Conservation (phyloP, 1,140 invertebrate species). For the Phthorimaea operculella region DNA sequence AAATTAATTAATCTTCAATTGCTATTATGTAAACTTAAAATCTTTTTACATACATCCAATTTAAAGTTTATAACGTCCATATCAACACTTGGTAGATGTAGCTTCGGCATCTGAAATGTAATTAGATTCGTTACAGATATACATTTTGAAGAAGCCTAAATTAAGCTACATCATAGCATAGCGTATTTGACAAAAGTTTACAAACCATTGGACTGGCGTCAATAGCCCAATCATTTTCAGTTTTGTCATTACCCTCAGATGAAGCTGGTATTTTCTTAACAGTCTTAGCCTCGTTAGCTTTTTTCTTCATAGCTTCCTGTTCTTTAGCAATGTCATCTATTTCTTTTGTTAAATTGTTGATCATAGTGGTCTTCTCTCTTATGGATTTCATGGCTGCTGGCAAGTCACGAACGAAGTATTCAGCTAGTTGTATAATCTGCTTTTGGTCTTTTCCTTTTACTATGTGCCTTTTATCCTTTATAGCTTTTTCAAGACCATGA, state of each 20-base stretch:
- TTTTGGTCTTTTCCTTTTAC: slow-evolving; percentile 23
- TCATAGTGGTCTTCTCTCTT: slow-evolving; percentile 19
- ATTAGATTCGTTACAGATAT: background rate
- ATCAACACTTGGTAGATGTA: slow-evolving; percentile 30
- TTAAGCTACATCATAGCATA: background rate
- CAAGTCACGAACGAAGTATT: slow-evolving; percentile 30
- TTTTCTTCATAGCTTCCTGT: too few species aligned
- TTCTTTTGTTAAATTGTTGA: slow-evolving; percentile 24
- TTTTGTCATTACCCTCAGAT: too few species aligned
- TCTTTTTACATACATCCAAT: slow-evolving; percentile 31
- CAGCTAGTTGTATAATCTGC: slow-evolving; percentile 34
- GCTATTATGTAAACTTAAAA: background rate
- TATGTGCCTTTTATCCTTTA: slow-evolving; percentile 24
- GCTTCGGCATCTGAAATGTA: background rate
- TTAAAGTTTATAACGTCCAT: slow-evolving; percentile 34
- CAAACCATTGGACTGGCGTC: background rate
- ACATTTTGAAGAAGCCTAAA: too few species aligned
- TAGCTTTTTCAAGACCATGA: slow-evolving; percentile 19
- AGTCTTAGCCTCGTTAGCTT: too few species aligned
- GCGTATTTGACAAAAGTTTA: background rate
- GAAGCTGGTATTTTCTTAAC: too few species aligned
- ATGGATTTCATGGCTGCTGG: slow-evolving; percentile 26
- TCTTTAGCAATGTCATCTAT: slow-evolving; percentile 17
- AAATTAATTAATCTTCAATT: background rate
- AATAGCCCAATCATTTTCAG: background rate